Conservation (phyloP, 2,797 vertebrate genomes). For the Chelmon rostratus region DNA sequence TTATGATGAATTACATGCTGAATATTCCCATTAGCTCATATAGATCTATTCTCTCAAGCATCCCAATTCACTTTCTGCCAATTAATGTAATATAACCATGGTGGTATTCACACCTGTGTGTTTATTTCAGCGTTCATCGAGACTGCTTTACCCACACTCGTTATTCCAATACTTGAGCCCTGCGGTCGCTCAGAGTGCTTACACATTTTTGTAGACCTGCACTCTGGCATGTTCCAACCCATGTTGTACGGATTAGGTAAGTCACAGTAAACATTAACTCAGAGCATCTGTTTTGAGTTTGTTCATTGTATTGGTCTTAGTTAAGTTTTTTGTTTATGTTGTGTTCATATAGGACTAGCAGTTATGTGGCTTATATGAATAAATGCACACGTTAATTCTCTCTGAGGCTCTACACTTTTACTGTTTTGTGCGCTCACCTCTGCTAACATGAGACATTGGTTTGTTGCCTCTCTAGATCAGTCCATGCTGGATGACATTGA, state of each 20-base stretch:
- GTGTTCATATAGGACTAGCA: neutral
- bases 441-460: slow-evolving; percentile 25
- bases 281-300: neutral
- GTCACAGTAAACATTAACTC: slow-evolving; percentile 43
- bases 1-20: neutral
- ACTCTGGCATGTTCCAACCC: slow-evolving; percentile 98
- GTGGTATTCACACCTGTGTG: slow-evolving; percentile 11
- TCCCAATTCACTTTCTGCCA: neutral
- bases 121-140: slow-evolving; percentile 94
- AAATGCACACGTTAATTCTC: neutral
- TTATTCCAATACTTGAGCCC: slow-evolving; percentile 96
- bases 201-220: slow-evolving; percentile 98
- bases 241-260: slow-evolving; percentile 98
- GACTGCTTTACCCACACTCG: slow-evolving; percentile 95
- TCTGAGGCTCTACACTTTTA: neutral
- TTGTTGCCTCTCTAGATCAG: slow-evolving; percentile 88
- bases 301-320: neutral
- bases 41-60: neutral
- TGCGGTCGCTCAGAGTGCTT: slow-evolving; percentile 97
- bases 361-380: neutral
- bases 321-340: neutral
- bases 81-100: neutral
- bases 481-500: slow-evolving; percentile 95
- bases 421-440: neutral
- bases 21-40: neutral